Conservation (phyloP, 1,140 invertebrate genomes). For the Antheraea pernyi region DNA sequence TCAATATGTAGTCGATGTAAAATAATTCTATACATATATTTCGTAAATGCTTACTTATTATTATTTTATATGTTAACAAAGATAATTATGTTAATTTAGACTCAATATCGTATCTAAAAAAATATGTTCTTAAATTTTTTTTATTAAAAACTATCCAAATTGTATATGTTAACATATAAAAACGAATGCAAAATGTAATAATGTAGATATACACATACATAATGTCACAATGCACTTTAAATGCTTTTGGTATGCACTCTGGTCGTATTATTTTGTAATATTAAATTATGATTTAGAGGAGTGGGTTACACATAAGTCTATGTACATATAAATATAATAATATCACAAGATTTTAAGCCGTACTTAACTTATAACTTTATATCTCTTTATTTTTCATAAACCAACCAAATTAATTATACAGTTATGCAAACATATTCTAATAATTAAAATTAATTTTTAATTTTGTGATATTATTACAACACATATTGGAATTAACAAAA, state of each 20-base stretch:
- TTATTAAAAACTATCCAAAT: too few relatives aligned
- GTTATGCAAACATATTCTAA: background rate
- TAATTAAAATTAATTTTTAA: background rate
- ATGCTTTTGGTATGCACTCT: background rate
- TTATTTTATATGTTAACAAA: constrained; percentile 1
- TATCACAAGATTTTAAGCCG: background rate
- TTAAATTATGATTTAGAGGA: background rate
- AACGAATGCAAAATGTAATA: background rate
- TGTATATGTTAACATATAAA: background rate
- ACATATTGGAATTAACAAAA: constrained; percentile 48
- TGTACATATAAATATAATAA: constrained; percentile 9
- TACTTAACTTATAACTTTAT: too few relatives aligned
- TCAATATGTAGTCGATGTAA: too few relatives aligned
- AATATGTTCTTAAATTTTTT: too few relatives aligned
- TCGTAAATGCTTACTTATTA: background rate
- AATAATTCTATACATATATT: background rate
- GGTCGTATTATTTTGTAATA: background rate
- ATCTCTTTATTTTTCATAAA: too few relatives aligned
- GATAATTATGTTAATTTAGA: background rate
- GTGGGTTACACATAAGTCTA: background rate
- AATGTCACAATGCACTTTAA: background rate
- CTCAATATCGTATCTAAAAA: too few relatives aligned
- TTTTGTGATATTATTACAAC: background rate
- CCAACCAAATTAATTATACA: too few relatives aligned
- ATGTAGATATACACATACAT: background rate